A percentile compares a stretch with the other conserved stretches of the same genome.
Conservation (phyloP, 2,113 vertebrate species). For the Upupa epops region DNA sequence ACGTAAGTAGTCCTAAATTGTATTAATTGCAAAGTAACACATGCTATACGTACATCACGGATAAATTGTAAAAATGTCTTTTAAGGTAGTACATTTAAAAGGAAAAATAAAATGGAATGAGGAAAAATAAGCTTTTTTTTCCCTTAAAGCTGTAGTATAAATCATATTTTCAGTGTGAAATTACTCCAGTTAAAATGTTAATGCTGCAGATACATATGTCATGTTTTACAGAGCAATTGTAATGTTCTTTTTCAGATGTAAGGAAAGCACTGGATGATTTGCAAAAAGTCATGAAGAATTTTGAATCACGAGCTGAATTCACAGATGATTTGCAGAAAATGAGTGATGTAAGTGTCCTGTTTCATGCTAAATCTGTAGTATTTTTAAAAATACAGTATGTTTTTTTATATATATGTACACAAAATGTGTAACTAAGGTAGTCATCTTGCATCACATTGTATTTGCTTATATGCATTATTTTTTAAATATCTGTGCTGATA, state of each 20-base stretch:
- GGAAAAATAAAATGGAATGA: constrained; percentile 16
- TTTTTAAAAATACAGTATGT: neutral
- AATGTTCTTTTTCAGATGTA: constrained; percentile 84
- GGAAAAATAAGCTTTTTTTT: neutral
- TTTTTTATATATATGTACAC: neutral
- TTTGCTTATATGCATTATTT: neutral
- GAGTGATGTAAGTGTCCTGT: constrained; percentile 77
- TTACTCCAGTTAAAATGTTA: constrained; percentile 54
- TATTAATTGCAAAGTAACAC: constrained; percentile 19
- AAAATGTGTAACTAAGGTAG: neutral
- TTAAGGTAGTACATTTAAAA: constrained; percentile 29
- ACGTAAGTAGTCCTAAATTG: constrained; percentile 8
- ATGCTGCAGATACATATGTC: neutral
- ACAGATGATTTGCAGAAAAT: constrained; percentile 86
- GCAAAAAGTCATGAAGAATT: constrained; percentile 88
- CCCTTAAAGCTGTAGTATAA: constrained; percentile 31
- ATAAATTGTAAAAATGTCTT: neutral
- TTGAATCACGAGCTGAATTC: constrained; percentile 86
- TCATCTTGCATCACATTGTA: neutral
- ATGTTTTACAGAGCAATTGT: constrained; percentile 34
- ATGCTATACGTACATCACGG: neutral
- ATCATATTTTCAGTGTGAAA: constrained; percentile 45
- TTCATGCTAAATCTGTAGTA: neutral
- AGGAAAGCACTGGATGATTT: constrained; percentile 86
- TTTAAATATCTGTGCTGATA: neutral